A percentile compares a stretch with the other conserved stretches of the same genome.
Conservation (phyloP, 2,888 invertebrate species). For the Polylopha cassiicola region DNA sequence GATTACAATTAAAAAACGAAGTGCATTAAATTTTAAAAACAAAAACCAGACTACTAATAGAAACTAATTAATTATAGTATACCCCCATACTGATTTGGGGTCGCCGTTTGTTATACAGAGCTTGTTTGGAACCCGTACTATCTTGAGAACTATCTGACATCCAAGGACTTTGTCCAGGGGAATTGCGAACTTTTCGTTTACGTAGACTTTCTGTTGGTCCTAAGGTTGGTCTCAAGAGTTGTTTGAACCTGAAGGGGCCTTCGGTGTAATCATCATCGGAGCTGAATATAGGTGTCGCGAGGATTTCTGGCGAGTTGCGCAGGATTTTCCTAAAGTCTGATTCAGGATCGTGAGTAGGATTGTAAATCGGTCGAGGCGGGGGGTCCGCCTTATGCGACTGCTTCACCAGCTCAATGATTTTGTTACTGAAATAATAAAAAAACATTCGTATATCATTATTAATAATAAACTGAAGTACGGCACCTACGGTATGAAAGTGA, state of each 20-base stretch:
- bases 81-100: slow-evolving; percentile 72
- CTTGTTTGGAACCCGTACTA: slow-evolving; percentile 59
- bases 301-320: slow-evolving; percentile 67
- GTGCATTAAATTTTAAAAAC: too few species aligned
- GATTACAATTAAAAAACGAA: too few species aligned
- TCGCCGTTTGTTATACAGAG: slow-evolving; percentile 60
- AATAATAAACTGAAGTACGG: neutral
- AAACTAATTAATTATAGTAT: slow-evolving; percentile 51
- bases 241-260: slow-evolving; percentile 83
- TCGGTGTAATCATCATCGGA: slow-evolving; percentile 76
- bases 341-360: slow-evolving; percentile 59
- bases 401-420: slow-evolving; percentile 68
- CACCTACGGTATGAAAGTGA: too few species aligned
- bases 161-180: slow-evolving; percentile 66
- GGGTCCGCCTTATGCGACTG: slow-evolving; percentile 56
- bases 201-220: slow-evolving; percentile 83
- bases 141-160: slow-evolving; percentile 71
- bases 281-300: slow-evolving; percentile 64
- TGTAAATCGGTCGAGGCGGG: slow-evolving; percentile 52
- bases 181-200: slow-evolving; percentile 77
- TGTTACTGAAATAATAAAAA: slow-evolving; percentile 52
- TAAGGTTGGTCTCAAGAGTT: slow-evolving; percentile 79
- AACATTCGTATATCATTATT: slow-evolving; percentile 6
- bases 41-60: too few species aligned
- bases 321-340: slow-evolving; percentile 68